Evolutionary conservation across 2,113 vertebrate genomes (phyloP), one percentile per base, ranked within the genome.

Genomic region (Hemiprocne comata): DNA sequence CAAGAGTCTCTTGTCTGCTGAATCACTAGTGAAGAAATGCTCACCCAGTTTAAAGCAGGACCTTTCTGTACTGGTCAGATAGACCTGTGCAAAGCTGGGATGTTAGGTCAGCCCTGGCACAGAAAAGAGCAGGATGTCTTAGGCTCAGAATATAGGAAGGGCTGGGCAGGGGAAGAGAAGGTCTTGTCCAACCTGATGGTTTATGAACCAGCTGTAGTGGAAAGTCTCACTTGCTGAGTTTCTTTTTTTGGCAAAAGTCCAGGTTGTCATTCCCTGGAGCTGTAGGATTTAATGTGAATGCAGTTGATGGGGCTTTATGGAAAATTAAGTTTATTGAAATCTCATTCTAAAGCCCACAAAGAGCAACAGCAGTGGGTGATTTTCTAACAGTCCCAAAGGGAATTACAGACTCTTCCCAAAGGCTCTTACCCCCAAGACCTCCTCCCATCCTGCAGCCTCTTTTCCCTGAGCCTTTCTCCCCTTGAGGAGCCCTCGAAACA

Each of bases 271-370:
- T 72, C 88, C 65, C 87, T 58, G 60, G 65, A 85, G 85, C 53
- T 77, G 20, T 48, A 60, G 84, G 54, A 80, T 75, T 85, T 57
- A 80, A 67, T 58, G 70, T 1, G 7, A 75, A 71, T 15, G 48
- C 44, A 48, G 20, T n/a, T 88, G 54, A 81, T 62, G 69, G 66
- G 13, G 14, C 53, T 88, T 88, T 67, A 65, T 54, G 62, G 84
- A 69, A 95, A 93, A 85, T 93, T 85, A 77, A 57, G 17, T 76
- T 93, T 67, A 64, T 69, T 42, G 74, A 79, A 69, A 80, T 66
- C 70, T 80, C 58, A 71, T 70, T 80, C 29, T 54, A 46, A 76
- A 90, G 6, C 53, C 69, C 54, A 48, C 9, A 54, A 64, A 72
- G 10, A 62, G n/a, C 11, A 67, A 53, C 36, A 48, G 65, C 50